phyloP scores from a whole-genome alignment of 2,888 invertebrate genomes.

The Lithophane semibrunnea region DNA sequence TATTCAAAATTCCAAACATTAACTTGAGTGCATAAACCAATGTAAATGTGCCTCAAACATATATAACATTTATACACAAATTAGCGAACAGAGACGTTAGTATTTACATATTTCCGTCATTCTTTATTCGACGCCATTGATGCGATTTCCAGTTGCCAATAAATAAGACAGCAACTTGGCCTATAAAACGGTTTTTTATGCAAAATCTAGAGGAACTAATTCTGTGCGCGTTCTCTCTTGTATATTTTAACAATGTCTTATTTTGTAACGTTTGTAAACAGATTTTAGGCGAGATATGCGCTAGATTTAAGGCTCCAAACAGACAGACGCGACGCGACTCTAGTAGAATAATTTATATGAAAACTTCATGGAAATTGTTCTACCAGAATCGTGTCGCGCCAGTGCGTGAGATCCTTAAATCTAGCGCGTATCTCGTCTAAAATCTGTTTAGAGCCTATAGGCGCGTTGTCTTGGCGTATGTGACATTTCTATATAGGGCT shows the following conservation, averaged over 20 bases:
- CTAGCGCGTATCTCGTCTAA: too few relatives aligned
- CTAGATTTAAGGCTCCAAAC: background rate
- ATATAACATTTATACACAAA: conserved; percentile 60
- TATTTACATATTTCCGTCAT: conserved; percentile 59
- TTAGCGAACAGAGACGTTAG: conserved; percentile 50
- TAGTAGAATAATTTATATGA: background rate
- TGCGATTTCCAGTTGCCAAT: conserved; percentile 52
- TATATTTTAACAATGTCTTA: conserved; percentile 62
- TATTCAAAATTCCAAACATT: conserved; percentile 18
- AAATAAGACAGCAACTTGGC: conserved; percentile 45
- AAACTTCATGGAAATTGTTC: background rate
- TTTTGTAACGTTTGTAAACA: conserved; percentile 44
- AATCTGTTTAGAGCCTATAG: background rate
- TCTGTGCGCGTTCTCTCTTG: conserved; percentile 47
- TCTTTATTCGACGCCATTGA: conserved; percentile 63
- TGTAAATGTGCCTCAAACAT: conserved; percentile 39
- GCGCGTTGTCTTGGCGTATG: background rate
- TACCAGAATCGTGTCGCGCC: too few relatives aligned
- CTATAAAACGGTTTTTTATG: conserved; percentile 66
- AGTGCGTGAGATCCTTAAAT: too few relatives aligned
- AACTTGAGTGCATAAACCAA: conserved; percentile 43
- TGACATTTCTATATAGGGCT: conserved; percentile 6
- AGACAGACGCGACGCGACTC: background rate
- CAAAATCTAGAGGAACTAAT: conserved; percentile 59
- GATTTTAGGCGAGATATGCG: conserved; percentile 42